phyloP scores from a whole-genome alignment of 2,113 vertebrate genomes.

The Serinus canaria region DNA sequence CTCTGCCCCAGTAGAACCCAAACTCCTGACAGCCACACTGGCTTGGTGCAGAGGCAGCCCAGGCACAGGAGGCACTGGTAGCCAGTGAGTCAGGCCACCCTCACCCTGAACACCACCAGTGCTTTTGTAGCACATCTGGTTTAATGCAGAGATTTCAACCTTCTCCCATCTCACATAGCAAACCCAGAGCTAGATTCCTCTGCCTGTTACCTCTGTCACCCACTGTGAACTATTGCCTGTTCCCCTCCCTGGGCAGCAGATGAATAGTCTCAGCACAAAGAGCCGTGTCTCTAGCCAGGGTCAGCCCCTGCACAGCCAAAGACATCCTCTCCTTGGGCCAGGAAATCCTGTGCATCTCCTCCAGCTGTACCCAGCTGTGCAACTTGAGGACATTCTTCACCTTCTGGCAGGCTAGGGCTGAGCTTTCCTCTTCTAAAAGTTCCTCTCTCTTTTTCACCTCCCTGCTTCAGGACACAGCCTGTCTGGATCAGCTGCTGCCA shows the following conservation, averaged over 20 bases:
- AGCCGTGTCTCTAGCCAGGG: accelerated
- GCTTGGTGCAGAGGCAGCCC: neutral
- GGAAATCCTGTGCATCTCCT: neutral
- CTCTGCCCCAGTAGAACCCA: neutral
- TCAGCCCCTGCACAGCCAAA: neutral
- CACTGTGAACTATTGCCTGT: accelerated
- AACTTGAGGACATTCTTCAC: neutral
- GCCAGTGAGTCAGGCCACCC: neutral
- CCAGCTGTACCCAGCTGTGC: neutral
- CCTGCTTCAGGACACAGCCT: neutral
- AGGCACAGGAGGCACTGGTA: neutral
- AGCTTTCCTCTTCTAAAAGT: neutral
- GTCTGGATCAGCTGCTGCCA: neutral
- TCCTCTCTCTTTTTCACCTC: neutral
- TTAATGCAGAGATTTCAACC: neutral
- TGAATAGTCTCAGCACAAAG: neutral
- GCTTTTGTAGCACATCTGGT: neutral
- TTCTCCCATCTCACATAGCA: neutral
- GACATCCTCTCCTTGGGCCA: neutral
- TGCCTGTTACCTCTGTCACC: neutral
- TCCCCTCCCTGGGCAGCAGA: neutral
- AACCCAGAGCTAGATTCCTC: neutral
- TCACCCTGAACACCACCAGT: neutral
- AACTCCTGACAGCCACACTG: neutral
- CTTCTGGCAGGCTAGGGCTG: neutral